Base-by-base conservation (phyloP, 2,888 invertebrate genomes). In the Metalampra italica region DNA sequence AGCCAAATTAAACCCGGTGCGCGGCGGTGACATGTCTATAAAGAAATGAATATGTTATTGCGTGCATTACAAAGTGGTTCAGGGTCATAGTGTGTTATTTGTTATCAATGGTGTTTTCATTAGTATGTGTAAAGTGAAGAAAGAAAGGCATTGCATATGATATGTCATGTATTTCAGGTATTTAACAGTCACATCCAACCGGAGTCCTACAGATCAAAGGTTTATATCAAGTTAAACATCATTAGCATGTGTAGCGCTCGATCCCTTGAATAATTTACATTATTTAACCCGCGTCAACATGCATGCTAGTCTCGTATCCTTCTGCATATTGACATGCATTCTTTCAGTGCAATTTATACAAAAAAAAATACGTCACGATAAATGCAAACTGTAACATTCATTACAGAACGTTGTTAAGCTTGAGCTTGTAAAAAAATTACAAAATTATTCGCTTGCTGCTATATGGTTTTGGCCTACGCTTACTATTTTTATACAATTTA, bases 121-220 rank as follows among this genome's bases (percentile, higher is more conserved):
- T 22, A 22, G 1, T 40, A 9, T 44, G 30, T 43, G 29, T 29
- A 15, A 29, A 29, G 32, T 43, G 44, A 29, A 36, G 44, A 29
- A 36, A 44, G 13, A 32, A 69, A 78, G 75, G 77, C 78, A 84
- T 81, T 84, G 82, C 84, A 86, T 84, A 82, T 74, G 86, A 73
- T 84, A 75, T 86, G 73, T 84, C 75, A 75, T 88, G 85, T 86
- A 92, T 94, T 94, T 85, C 93, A 96, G 96, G 96, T 96, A 85
- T 96, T 96, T 92, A 97, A 96, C 94, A 96, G 95, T 93, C 97
- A 97, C 93, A 95, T 95, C 92, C 94, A 95, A 91, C 94, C 94
- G 93, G 96, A 96, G 91, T 94, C 95, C 84, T 96, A 95, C 92
- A 94, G 96, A 92, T 94, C 95, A 91, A 96, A 96, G 94, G 95